A percentile compares a stretch with the other conserved stretches of the same genome.
These are phyloP conservation scores for Athalia cordata DNA, from an alignment of 2,888 invertebrate species.

Conservation along the genomic window DNA sequence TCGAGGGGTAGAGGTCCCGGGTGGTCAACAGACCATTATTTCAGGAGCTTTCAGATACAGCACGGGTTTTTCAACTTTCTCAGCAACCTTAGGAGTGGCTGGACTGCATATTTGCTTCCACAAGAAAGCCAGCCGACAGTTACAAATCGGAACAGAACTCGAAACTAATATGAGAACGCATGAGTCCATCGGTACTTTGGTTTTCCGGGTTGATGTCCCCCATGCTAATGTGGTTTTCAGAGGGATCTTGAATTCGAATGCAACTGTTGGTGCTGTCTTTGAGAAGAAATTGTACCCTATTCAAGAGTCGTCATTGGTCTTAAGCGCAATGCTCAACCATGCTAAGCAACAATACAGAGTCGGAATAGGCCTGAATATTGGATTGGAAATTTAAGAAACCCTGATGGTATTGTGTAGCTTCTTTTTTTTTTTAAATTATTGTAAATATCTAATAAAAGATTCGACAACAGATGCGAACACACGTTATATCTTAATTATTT, in stretches of 20 bases:
- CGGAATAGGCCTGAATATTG: slow-evolving; percentile 80
- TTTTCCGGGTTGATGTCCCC: slow-evolving; percentile 80
- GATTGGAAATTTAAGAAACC: slow-evolving; percentile 60
- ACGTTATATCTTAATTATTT: neutral
- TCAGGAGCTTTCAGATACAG: slow-evolving; percentile 72
- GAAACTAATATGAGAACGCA: slow-evolving; percentile 78
- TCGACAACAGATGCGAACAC: neutral
- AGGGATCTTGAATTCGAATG: slow-evolving; percentile 78
- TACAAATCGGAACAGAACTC: slow-evolving; percentile 81
- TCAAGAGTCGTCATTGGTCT: slow-evolving; percentile 78
- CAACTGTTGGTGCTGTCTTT: slow-evolving; percentile 78
- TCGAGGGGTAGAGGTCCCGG: slow-evolving; percentile 57
- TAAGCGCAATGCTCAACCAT: slow-evolving; percentile 80
- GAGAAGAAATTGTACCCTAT: slow-evolving; percentile 80
- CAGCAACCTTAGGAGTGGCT: slow-evolving; percentile 78
- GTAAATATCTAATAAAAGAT: slow-evolving; percentile 30
- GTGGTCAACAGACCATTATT: slow-evolving; percentile 61
- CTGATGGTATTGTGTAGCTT: neutral
- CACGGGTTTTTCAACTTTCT: slow-evolving; percentile 80
- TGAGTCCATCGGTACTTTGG: slow-evolving; percentile 78
- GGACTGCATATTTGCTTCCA: slow-evolving; percentile 79
- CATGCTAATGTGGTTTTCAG: slow-evolving; percentile 78
- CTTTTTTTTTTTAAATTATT: slow-evolving; percentile 27
- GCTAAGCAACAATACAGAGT: slow-evolving; percentile 78
- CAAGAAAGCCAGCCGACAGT: slow-evolving; percentile 78